These are phyloP conservation scores for Diglossa cyanea DNA, from an alignment of 2,797 vertebrate genomes.

Conservation along the genomic window DNA sequence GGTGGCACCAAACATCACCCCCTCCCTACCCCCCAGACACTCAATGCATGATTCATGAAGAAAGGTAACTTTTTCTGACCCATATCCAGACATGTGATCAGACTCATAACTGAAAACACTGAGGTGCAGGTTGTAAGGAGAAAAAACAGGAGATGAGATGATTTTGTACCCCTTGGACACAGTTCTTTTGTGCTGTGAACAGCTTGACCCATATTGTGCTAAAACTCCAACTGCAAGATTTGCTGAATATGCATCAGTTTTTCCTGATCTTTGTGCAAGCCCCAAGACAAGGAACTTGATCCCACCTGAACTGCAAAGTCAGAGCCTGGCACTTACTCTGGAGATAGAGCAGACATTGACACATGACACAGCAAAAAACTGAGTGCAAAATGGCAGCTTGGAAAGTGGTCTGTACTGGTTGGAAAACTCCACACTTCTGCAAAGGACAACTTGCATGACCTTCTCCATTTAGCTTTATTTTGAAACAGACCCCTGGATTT, in stretches of 20 bases:
- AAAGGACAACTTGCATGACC: neutral
- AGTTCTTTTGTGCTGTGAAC: fast-evolving
- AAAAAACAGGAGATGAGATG: neutral
- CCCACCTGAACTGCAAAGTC: neutral
- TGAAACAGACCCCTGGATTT: neutral
- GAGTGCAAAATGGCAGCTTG: neutral
- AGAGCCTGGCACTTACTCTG: neutral
- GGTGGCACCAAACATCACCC: neutral
- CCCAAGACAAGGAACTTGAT: neutral
- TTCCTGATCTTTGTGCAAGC: neutral
- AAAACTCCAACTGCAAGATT: neutral
- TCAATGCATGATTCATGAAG: neutral
- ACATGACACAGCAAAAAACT: fast-evolving
- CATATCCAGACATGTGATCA: fast-evolving
- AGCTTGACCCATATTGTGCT: neutral
- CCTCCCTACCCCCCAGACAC: neutral
- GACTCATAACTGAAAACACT: neutral
- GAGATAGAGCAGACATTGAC: neutral
- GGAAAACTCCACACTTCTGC: neutral
- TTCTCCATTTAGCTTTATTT: neutral
- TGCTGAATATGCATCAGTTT: neutral
- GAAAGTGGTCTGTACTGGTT: neutral
- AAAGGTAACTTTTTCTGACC: neutral
- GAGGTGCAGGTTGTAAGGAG: neutral
- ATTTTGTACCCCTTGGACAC: neutral